phyloP scores from a whole-genome alignment of 2,797 vertebrate genomes.

The Ataeniobius toweri region DNA sequence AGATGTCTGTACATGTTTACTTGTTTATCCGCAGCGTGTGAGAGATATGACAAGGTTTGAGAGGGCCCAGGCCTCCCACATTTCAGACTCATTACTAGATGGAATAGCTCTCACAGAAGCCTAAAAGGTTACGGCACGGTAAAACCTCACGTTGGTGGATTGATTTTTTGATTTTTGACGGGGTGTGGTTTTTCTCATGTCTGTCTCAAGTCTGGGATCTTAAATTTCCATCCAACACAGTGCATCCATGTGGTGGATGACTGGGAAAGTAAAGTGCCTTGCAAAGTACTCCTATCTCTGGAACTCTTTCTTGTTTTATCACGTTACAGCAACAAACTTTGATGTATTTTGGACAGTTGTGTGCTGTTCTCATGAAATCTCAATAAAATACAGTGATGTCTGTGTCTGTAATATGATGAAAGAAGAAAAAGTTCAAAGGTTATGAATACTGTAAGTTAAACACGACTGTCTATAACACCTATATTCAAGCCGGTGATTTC shows the following conservation, averaged over 20 bases:
- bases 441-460: neutral
- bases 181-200: slow-evolving; percentile 26
- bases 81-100: slow-evolving; percentile 90
- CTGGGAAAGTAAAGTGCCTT: neutral
- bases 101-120: slow-evolving; percentile 85
- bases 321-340: neutral
- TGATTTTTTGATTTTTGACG: slow-evolving; percentile 11
- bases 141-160: slow-evolving; percentile 56
- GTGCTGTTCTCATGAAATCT: neutral
- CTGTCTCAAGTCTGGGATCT: neutral
- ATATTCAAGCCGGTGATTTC: neutral
- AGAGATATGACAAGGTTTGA: slow-evolving; percentile 78
- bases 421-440: neutral
- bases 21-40: slow-evolving; percentile 63
- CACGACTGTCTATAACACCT: neutral
- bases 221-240: slow-evolving; percentile 33
- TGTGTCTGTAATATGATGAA: neutral
- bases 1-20: slow-evolving; percentile 25
- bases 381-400: neutral
- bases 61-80: slow-evolving; percentile 76
- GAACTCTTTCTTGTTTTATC: neutral
- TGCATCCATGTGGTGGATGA: neutral
- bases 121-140: slow-evolving; percentile 83
- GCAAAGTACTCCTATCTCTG: neutral
- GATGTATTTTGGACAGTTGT: neutral